These are phyloP conservation scores for Leptothorax acervorum DNA, from an alignment of 2,888 invertebrate genomes.

Conservation along the genomic window DNA sequence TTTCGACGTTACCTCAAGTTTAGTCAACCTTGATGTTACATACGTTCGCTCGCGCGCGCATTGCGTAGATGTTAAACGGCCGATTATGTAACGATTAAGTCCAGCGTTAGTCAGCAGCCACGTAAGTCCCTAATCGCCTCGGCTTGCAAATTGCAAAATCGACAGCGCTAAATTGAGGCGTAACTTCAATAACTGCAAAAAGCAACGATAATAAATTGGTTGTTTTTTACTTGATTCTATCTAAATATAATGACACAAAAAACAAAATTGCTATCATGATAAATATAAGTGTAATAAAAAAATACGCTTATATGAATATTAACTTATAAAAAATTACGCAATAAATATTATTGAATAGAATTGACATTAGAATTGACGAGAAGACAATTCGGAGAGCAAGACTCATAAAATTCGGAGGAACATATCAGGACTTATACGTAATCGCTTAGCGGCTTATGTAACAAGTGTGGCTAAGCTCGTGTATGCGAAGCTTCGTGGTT, in stretches of 20 bases:
- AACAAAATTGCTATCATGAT: background rate
- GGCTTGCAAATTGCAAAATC: constrained; percentile 37
- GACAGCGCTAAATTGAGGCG: background rate
- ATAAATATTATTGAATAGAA: background rate
- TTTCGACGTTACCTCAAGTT: constrained; percentile 66
- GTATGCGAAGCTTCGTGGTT: constrained; percentile 61
- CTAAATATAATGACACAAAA: constrained; percentile 49
- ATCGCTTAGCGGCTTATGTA: constrained; percentile 66
- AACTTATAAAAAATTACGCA: constrained; percentile 1
- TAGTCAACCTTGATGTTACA: constrained; percentile 66
- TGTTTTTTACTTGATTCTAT: constrained; percentile 6
- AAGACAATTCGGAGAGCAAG: constrained; percentile 3
- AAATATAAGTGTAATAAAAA: background rate
- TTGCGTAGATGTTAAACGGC: constrained; percentile 47
- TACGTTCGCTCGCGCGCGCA: constrained; percentile 38
- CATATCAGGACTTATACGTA: constrained; percentile 71
- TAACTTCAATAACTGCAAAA: constrained; percentile 11
- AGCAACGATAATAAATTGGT: background rate
- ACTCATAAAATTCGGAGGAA: constrained; percentile 62
- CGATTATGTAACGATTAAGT: constrained; percentile 55
- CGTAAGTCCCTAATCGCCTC: constrained; percentile 55
- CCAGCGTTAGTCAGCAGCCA: constrained; percentile 45
- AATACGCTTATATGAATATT: background rate
- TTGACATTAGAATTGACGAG: background rate
- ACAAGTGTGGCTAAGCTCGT: constrained; percentile 64